Base-by-base conservation (phyloP, 2,888 invertebrate species). In the Spodoptera exigua region DNA sequence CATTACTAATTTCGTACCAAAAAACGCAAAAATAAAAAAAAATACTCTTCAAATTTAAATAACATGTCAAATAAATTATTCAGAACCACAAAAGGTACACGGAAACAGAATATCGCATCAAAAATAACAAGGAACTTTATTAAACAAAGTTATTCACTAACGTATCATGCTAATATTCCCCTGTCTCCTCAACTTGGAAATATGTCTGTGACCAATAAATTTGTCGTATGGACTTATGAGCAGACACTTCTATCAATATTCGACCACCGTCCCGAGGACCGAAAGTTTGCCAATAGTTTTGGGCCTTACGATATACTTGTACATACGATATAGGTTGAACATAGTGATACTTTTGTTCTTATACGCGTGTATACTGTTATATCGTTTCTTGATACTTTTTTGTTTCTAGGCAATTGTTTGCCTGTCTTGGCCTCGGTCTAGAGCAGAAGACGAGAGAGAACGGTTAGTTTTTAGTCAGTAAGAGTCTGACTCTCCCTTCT, bases 201-300 rank as follows among this genome's bases (percentile, higher is more conserved):
- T 61, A 71, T 64, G 54, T 54, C 61, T 43, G 40, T 35, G 40
- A 12, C 11, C 51, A 49, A 70, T 70, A 74, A 70, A 70, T 59
- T 57, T 48, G 54, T 45, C 39, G 7, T 17, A 18, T 60, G 36
- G 46, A 41, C 44, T 46, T 52, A 54, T 34, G 5, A 13, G 41
- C 35, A 0, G 27, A 27, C 7, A 17, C 35, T 36, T 39, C 21
- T 41, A 74, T 72, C 54, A 59, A 66, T 74, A 74, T 75, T 66
- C 75, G 54, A n/a, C 34, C 12, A 18, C 48, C 64, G 62, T 61
- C 12, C 56, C n/a, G n/a, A 17, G 52, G 39, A 60, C 52, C 36
- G 44, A 59, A 74, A 72, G 44, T 74, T 74, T 60, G 18, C 54
- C 12, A 40, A 61, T 64, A 72, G 72, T 72, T 69, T 56, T 12